Conservation (phyloP, 2,797 vertebrate species). For the Lagocephalus sceleratus region DNA sequence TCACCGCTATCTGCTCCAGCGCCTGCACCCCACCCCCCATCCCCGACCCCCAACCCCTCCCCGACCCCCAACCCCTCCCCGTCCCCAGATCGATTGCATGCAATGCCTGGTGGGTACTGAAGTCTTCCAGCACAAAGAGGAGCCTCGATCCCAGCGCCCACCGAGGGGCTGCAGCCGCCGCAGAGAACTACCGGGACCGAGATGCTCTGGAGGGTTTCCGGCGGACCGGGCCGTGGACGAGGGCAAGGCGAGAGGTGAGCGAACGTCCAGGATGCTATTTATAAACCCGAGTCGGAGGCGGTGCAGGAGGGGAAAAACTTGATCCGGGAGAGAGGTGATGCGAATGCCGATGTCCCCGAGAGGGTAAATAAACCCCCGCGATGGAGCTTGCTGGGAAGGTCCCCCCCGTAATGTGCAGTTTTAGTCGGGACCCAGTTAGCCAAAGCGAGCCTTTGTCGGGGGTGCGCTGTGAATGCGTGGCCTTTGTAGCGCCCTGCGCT, state of each 20-base stretch:
- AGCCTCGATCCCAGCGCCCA: slow-evolving; percentile 19
- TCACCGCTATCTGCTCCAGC: slow-evolving; percentile 12
- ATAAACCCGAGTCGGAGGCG: slow-evolving; percentile 49
- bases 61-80: background rate
- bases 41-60: background rate
- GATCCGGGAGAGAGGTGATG: slow-evolving; percentile 43
- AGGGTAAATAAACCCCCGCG: slow-evolving; percentile 7
- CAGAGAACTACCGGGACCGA: slow-evolving; percentile 76
- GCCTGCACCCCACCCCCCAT: slow-evolving; percentile 2
- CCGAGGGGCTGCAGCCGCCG: slow-evolving; percentile 16
- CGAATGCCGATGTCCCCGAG: slow-evolving; percentile 2
- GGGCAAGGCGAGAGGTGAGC: slow-evolving; percentile 55
- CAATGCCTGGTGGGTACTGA: slow-evolving; percentile 70
- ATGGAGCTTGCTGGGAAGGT: slow-evolving; percentile 23
- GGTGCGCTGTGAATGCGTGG: background rate
- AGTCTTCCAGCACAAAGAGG: slow-evolving; percentile 51
- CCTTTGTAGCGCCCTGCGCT: background rate
- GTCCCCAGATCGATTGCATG: slow-evolving; percentile 29
- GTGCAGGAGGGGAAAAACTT: slow-evolving; percentile 24
- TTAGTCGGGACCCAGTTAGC: slow-evolving; percentile 59
- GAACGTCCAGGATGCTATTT: slow-evolving; percentile 56
- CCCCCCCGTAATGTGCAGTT: slow-evolving; percentile 47
- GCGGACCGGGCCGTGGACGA: slow-evolving; percentile 55
- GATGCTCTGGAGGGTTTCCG: slow-evolving; percentile 68
- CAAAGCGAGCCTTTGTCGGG: slow-evolving; percentile 4